These are phyloP conservation scores for Hyposoter dolosus DNA, from an alignment of 2,888 invertebrate species.

Conservation along the genomic window DNA sequence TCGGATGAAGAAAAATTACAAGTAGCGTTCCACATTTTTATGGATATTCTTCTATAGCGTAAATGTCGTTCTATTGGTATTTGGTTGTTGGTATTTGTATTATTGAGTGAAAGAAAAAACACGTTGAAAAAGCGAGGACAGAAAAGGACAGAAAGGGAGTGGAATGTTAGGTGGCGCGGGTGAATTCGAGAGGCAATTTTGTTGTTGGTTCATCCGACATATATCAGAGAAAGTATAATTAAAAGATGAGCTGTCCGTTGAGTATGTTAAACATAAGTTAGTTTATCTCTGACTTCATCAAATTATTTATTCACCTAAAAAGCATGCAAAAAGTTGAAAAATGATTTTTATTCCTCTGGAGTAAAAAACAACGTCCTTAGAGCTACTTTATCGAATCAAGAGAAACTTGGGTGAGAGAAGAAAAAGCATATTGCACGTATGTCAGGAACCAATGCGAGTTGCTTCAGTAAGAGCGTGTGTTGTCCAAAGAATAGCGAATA, in stretches of 20 bases:
- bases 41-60: slow-evolving; percentile 57
- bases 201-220: slow-evolving; percentile 52
- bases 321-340: background rate
- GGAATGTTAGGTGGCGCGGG: slow-evolving; percentile 32
- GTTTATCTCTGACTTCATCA: background rate
- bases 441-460: slow-evolving; percentile 64
- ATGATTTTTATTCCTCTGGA: background rate
- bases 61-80: slow-evolving; percentile 62
- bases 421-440: slow-evolving; percentile 38
- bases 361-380: background rate
- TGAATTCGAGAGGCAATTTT: slow-evolving; percentile 49
- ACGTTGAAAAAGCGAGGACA: slow-evolving; percentile 2
- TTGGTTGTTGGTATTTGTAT: slow-evolving; percentile 69
- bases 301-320: background rate
- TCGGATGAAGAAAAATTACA: slow-evolving; percentile 17
- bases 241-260: slow-evolving; percentile 21
- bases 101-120: slow-evolving; percentile 55
- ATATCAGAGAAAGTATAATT: slow-evolving; percentile 26
- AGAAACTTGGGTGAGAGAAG: slow-evolving; percentile 40
- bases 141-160: slow-evolving; percentile 42
- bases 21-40: slow-evolving; percentile 57
- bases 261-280: slow-evolving; percentile 25
- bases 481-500: slow-evolving; percentile 54
- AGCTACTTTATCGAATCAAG: background rate
- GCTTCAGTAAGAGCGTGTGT: slow-evolving; percentile 59